These are phyloP conservation scores for Adela reaumurella DNA, from an alignment of 2,888 invertebrate species.

Conservation along the genomic window DNA sequence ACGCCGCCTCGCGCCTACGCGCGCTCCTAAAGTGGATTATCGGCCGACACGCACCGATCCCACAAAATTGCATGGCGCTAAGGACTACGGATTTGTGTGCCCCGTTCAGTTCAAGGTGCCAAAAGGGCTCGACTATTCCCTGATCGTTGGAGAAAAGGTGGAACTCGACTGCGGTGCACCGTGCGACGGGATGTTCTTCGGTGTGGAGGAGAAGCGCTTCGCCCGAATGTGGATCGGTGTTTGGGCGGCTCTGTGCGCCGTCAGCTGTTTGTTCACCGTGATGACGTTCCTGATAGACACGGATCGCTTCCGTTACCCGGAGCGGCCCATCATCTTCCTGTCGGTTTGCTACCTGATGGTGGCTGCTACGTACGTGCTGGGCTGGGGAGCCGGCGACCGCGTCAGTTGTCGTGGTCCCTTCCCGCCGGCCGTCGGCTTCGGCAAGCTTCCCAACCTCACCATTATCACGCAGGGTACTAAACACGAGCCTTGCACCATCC, in stretches of 20 bases:
- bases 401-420: slow-evolving; percentile 83
- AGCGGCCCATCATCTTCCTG: slow-evolving; percentile 94
- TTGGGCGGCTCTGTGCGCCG: slow-evolving; percentile 87
- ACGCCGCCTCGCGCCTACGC: slow-evolving; percentile 36
- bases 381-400: slow-evolving; percentile 77
- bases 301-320: slow-evolving; percentile 94
- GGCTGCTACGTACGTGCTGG: slow-evolving; percentile 86
- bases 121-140: slow-evolving; percentile 73
- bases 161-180: slow-evolving; percentile 81
- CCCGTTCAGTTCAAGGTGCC: slow-evolving; percentile 84
- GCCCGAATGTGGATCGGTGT: slow-evolving; percentile 90
- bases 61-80: slow-evolving; percentile 47
- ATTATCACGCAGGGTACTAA: slow-evolving; percentile 86
- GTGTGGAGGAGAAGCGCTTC: slow-evolving; percentile 74
- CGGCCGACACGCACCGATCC: slow-evolving; percentile 50
- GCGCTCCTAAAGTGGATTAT: slow-evolving; percentile 41
- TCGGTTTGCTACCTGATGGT: slow-evolving; percentile 96
- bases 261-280: slow-evolving; percentile 89
- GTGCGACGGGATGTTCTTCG: slow-evolving; percentile 91
- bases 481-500: slow-evolving; percentile 81
- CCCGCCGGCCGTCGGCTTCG: slow-evolving; percentile 64
- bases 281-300: slow-evolving; percentile 93
- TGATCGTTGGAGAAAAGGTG: slow-evolving; percentile 76
- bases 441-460: slow-evolving; percentile 71
- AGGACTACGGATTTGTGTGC: slow-evolving; percentile 82